These are phyloP conservation scores for Paedocypris micromegethes DNA, from an alignment of 2,797 vertebrate species.

Conservation along the genomic window DNA sequence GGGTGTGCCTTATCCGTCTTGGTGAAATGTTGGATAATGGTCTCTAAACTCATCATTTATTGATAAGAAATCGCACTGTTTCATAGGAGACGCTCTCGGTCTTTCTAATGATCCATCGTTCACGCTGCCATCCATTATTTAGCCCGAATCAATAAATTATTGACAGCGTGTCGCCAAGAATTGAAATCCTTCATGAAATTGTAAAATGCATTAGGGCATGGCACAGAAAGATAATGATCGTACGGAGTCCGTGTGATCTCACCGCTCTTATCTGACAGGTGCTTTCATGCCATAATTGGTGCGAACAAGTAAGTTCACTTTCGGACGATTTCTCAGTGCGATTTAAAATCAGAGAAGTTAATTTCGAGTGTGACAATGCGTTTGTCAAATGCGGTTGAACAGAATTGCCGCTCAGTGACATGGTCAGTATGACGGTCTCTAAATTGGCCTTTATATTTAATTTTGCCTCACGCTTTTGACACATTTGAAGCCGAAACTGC, in stretches of 20 bases:
- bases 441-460: too few species aligned
- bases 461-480: too few species aligned
- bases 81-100: constrained; percentile 54
- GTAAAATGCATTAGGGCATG: constrained; percentile 52
- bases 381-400: neutral
- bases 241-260: constrained; percentile 1
- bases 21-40: constrained; percentile 42
- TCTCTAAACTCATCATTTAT: constrained; percentile 50
- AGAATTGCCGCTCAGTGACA: too few species aligned
- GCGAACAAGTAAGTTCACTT: neutral
- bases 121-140: constrained; percentile 65
- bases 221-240: constrained; percentile 32
- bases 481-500: too few species aligned
- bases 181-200: constrained; percentile 59
- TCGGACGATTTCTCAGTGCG: neutral
- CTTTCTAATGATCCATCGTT: constrained; percentile 57
- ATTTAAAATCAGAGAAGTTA: neutral
- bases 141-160: constrained; percentile 64
- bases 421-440: too few species aligned
- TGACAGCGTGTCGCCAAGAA: constrained; percentile 61
- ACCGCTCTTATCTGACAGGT: neutral
- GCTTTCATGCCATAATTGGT: neutral
- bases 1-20: constrained; percentile 39
- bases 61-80: constrained; percentile 54
- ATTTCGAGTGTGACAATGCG: neutral